phyloP scores from a whole-genome alignment of 2,797 vertebrate species.

The Acipenser ruthenus region DNA sequence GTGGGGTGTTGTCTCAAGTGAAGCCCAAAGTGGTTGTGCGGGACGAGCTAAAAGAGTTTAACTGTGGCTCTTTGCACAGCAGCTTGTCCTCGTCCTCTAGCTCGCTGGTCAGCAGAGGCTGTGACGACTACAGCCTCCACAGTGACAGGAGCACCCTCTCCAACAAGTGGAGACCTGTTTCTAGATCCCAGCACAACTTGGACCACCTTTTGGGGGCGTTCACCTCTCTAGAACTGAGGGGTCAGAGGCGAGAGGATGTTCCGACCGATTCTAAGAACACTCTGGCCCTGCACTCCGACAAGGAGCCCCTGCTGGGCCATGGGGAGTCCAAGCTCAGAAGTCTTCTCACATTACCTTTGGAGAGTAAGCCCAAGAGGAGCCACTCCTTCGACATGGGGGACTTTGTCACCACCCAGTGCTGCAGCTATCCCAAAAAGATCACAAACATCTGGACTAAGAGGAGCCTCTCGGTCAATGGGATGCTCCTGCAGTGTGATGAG shows the following conservation, averaged over 20 bases:
- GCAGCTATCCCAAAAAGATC: constrained; percentile 79
- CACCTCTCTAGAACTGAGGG: constrained; percentile 82
- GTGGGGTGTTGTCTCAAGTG: constrained; percentile 64
- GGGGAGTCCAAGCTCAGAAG: constrained; percentile 77
- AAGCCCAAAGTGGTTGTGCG: constrained; percentile 83
- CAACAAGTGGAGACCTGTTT: constrained; percentile 70
- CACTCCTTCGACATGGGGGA: constrained; percentile 97
- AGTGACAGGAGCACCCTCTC: constrained; percentile 73
- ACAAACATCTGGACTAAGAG: constrained; percentile 98
- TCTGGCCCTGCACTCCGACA: constrained; percentile 67
- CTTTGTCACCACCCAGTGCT: constrained; percentile 68
- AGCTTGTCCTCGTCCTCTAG: constrained; percentile 84
- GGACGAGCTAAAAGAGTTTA: constrained; percentile 78
- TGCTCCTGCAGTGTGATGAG: constrained; percentile 88
- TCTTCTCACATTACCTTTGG: constrained; percentile 77
- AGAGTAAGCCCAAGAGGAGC: constrained; percentile 87
- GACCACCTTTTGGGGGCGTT: constrained; percentile 90
- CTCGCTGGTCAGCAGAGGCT: constrained; percentile 70
- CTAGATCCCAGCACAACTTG: constrained; percentile 75
- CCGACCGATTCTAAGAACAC: constrained; percentile 60
- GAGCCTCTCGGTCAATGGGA: constrained; percentile 93
- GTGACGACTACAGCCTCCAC: constrained; percentile 64
- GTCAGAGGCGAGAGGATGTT: constrained; percentile 70
- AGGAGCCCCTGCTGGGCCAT: constrained; percentile 83
- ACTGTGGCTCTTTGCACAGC: constrained; percentile 71